Conservation (phyloP, 2,113 vertebrate genomes). For the Brachionichthys hirsutus region DNA sequence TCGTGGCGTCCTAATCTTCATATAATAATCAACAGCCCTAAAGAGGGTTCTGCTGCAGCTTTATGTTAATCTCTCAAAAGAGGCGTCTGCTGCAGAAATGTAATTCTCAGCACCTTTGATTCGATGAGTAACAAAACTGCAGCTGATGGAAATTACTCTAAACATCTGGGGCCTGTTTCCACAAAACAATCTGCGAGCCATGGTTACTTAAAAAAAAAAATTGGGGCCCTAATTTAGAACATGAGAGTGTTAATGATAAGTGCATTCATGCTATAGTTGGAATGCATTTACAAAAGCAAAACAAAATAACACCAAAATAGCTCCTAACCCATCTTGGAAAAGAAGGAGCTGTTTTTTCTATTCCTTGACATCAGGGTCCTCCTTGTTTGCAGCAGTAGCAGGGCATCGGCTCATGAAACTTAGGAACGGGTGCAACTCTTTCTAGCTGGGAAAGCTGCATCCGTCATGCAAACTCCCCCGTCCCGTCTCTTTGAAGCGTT, state of each 20-base stretch:
- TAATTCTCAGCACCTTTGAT: slow-evolving; percentile 1
- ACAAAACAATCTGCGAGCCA: neutral
- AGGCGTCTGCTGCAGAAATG: neutral
- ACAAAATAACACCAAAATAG: too few relatives aligned
- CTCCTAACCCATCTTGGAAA: slow-evolving; percentile 29
- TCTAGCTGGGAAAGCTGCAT: slow-evolving; percentile 62
- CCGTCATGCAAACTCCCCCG: slow-evolving; percentile 69
- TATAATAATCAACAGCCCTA: slow-evolving; percentile 4
- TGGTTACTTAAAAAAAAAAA: neutral
- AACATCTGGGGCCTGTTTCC: slow-evolving; percentile 24
- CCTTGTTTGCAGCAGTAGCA: too few relatives aligned
- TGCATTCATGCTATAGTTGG: neutral
- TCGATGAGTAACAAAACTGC: slow-evolving; percentile 3
- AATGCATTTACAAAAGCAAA: neutral
- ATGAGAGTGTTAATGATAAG: neutral
- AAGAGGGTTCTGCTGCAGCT: neutral
- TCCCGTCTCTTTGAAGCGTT: slow-evolving; percentile 72
- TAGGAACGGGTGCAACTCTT: slow-evolving; percentile 17
- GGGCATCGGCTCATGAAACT: slow-evolving; percentile 36
- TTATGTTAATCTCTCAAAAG: neutral
- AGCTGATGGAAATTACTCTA: slow-evolving; percentile 15
- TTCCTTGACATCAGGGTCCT: neutral
- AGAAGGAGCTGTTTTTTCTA: neutral
- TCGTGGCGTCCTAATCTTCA: too few relatives aligned
- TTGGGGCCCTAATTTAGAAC: neutral